Evolutionary conservation across 2,113 vertebrate genomes (phyloP), one percentile per base, ranked within the genome.

Genomic region (Coturnix japonica): DNA sequence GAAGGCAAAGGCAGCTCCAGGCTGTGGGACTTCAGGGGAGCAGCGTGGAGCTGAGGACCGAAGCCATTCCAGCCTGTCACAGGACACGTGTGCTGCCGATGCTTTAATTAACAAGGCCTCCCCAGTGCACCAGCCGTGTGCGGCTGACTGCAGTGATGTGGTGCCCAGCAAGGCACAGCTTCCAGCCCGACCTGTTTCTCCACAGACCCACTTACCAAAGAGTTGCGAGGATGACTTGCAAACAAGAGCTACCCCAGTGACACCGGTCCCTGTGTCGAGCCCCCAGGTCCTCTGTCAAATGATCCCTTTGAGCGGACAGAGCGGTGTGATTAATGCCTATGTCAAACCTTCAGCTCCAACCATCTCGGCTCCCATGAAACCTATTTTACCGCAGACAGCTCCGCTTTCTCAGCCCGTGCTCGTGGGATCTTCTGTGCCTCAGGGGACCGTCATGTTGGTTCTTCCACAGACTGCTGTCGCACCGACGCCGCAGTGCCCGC

Each of bases 391-490:
- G 4, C 98, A 98, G 28, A 70, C 97, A 20, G 41, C 97, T 22
- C 81, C 97, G 0, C 94, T 97, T 33, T 61, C 98, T 46, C 98
- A 97, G 89, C 98, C 98, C 1, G 96, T 99, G 70, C 97, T 99
- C 35, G 89, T 99, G 97, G 98, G 99, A 87, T 95, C 98, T 0
- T 87, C 99, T 6, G 89, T 98, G 95, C 98, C 98, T 69, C 99
- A 98, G 97, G 99, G 99, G 51, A 94, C 99, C 0, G 98, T 99
- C 73, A 99, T 99, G 99, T 95, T 99, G 69, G 98, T 99, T n/a
- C 98, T 99, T 44, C 99, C 99, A 2, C 99, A 98, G 89, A 93
- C 98, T 23, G 78, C 98, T 12, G 90, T 99, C 57, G 79, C 98
- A 1, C 97, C 90, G 57, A 90, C 97, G 31, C 85, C 98, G 0